These are phyloP conservation scores for Thumatha senex DNA, from an alignment of 2,888 invertebrate genomes.

Conservation along the genomic window DNA sequence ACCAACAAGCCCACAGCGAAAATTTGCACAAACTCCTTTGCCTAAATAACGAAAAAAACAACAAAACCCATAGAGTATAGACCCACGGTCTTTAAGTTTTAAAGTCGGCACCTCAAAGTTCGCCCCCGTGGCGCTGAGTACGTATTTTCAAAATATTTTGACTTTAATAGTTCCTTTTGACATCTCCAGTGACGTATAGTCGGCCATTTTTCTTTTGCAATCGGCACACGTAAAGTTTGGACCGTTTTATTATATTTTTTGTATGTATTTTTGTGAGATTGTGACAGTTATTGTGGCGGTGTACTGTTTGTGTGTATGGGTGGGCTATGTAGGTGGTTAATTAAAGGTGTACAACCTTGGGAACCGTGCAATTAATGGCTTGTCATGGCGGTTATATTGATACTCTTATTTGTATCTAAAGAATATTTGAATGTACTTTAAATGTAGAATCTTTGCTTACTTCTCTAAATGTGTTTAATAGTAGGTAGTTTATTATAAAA, in stretches of 20 bases:
- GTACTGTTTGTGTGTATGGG: slow-evolving; percentile 24
- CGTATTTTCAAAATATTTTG: slow-evolving; percentile 82
- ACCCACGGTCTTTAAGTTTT: slow-evolving; percentile 26
- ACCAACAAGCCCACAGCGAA: slow-evolving; percentile 1
- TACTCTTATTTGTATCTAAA: too few relatives aligned
- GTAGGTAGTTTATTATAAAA: too few relatives aligned
- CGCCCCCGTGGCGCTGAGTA: slow-evolving; percentile 63
- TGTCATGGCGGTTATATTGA: neutral
- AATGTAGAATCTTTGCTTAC: too few relatives aligned
- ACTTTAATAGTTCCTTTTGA: slow-evolving; percentile 76
- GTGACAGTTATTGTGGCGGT: slow-evolving; percentile 27
- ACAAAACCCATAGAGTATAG: slow-evolving; percentile 23
- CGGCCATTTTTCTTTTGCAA: slow-evolving; percentile 42
- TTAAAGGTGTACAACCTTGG: slow-evolving; percentile 6
- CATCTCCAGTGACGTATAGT: slow-evolving; percentile 66
- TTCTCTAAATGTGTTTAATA: too few relatives aligned
- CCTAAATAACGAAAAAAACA: slow-evolving; percentile 26
- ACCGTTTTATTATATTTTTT: slow-evolving; percentile 25
- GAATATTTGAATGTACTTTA: too few relatives aligned
- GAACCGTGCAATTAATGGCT: neutral
- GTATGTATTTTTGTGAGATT: slow-evolving; percentile 12
- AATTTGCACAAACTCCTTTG: slow-evolving; percentile 27
- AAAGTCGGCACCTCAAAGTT: slow-evolving; percentile 57
- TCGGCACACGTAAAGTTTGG: slow-evolving; percentile 36
- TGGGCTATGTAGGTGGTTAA: slow-evolving; percentile 11